Evolutionary conservation across 2,113 vertebrate genomes (phyloP), one percentile per base, ranked within the genome.

Genomic region (Chaetodon trifascialis): DNA sequence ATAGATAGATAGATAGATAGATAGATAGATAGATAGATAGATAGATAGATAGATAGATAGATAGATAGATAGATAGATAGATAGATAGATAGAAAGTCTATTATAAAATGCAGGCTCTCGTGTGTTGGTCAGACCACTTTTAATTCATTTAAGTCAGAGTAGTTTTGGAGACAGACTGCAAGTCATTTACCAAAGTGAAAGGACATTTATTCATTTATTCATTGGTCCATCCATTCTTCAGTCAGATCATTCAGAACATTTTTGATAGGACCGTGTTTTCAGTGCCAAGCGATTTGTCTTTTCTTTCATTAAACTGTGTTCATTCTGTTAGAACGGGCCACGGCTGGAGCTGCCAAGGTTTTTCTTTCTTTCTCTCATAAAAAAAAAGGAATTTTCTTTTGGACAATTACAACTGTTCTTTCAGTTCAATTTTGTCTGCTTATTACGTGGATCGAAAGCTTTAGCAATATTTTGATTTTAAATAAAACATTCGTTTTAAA

Each of bases 261-360:
- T 88, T 14, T 87, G 88, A 90, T 84, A 63, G 88, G 68, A 63
- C 67, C 25, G 81, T 56, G 84, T 82, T 77, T 74, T 64, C 56
- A 5, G 88, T 69, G 80, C 88, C 89, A 90, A 86, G 73, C 76
- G 15, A 93, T 93, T 69, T 78, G 65, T 92, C 86, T 92, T 67
- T 80, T 80, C 72, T 78, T 85, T 84, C 80, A 82, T 84, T 84
- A 73, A 87, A 85, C 47, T 70, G 52, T 30, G 58, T 63, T 70
- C 82, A 76, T 82, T 78, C 82, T 70, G 25, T 38, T 69, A 54
- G 62, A 76, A 34, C 68, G 65, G 4, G 54, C 38, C 67, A 11
- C 55, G 52, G n/a, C 46, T 78, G 54, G 11, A 59, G 54, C 49
- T 77, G 87, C 87, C 87, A 89, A 73, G 54, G 30, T 23, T 59